A percentile compares a stretch with the other conserved stretches of the same genome.
phyloP scores from a whole-genome alignment of 2,797 vertebrate species.

The Lycodopsis pacificus region DNA sequence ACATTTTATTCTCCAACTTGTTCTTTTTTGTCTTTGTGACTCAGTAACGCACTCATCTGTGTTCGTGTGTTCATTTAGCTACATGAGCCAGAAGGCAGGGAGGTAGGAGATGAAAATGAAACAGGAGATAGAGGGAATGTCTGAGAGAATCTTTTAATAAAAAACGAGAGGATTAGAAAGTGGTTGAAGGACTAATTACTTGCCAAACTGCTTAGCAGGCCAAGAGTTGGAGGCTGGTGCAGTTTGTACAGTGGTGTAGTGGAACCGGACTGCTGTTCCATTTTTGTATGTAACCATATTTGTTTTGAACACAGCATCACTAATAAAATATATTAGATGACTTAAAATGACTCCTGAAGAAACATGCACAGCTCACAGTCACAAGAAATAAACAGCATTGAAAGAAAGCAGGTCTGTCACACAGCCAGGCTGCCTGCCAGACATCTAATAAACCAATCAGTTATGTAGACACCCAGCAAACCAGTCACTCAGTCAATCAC shows the following conservation, averaged over 20 bases:
- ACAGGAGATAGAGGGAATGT: not conserved
- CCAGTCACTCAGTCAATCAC: constrained; percentile 18
- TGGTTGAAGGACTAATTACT: constrained; percentile 26
- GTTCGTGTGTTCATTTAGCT: constrained; percentile 26
- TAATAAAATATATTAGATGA: not conserved
- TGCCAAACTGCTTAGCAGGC: constrained; percentile 6
- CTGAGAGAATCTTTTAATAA: constrained; percentile 16
- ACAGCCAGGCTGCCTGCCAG: constrained; percentile 9
- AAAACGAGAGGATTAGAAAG: constrained; percentile 38
- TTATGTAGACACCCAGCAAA: constrained; percentile 24
- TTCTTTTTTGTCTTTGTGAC: not conserved
- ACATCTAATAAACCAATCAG: constrained; percentile 29
- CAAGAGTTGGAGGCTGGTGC: not conserved
- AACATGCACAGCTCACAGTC: not conserved
- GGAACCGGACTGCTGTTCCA: not conserved
- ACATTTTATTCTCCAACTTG: constrained; percentile 3
- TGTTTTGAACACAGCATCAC: constrained; percentile 8
- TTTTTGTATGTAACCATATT: constrained; percentile 20
- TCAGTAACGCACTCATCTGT: constrained; percentile 3
- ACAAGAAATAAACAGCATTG: not conserved
- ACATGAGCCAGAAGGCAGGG: constrained; percentile 12
- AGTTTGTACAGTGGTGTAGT: not conserved
- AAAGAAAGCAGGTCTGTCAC: constrained; percentile 4
- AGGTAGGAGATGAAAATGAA: constrained; percentile 20
- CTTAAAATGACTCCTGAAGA: not conserved